These are phyloP conservation scores for Corvus moneduloides DNA, from an alignment of 2,113 vertebrate genomes.

Conservation along the genomic window DNA sequence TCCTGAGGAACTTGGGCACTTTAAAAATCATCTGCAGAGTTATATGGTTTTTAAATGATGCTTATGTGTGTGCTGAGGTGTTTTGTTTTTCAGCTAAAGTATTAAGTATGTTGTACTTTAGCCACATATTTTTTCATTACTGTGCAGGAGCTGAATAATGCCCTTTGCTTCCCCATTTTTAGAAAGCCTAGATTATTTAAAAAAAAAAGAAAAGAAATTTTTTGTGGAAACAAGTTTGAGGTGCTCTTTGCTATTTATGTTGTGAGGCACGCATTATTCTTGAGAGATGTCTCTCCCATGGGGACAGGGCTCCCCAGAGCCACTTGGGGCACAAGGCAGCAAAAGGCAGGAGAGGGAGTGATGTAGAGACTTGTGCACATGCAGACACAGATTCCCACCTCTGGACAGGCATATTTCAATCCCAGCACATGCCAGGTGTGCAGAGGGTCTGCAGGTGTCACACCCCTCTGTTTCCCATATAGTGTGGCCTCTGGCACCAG, in stretches of 20 bases:
- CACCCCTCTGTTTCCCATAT: not conserved
- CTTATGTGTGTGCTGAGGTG: not conserved
- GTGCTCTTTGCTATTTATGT: not conserved
- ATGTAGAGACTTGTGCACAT: too few relatives aligned
- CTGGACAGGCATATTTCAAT: not conserved
- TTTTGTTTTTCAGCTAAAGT: not conserved
- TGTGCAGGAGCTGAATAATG: not conserved
- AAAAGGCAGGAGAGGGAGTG: not conserved
- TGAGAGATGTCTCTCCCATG: not conserved
- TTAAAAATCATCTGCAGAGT: not conserved
- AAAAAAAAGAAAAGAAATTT: not conserved
- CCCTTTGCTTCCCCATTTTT: not conserved
- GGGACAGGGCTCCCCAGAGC: not conserved
- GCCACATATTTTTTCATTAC: not conserved
- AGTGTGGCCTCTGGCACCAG: not conserved
- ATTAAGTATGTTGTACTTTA: not conserved
- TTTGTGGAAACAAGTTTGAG: not conserved
- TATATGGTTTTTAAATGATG: not conserved
- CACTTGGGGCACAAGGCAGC: not conserved
- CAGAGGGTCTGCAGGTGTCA: not conserved
- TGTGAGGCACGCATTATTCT: not conserved
- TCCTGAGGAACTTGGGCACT: not conserved
- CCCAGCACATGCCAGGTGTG: rapidly evolving
- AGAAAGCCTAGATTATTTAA: not conserved
- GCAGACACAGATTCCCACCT: not conserved